These are phyloP conservation scores for Cephonodes hylas DNA, from an alignment of 2,888 invertebrate species.

Conservation along the genomic window DNA sequence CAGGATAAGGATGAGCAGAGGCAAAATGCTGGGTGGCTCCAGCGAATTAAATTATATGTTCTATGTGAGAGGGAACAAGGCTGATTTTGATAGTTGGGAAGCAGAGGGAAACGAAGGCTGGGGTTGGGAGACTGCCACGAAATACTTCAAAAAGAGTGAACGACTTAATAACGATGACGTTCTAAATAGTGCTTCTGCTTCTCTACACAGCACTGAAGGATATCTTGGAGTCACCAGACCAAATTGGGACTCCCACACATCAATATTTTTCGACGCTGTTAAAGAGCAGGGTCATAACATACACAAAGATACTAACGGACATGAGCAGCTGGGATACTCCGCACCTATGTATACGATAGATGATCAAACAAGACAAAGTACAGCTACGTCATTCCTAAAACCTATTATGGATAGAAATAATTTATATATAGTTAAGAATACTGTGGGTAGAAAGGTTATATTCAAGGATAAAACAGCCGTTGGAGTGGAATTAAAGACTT, in stretches of 20 bases:
- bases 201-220: conserved; percentile 43
- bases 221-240: conserved; percentile 47
- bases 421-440: conserved; percentile 44
- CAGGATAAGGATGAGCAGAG: conserved; percentile 73
- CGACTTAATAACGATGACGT: conserved; percentile 29
- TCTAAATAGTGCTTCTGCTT: conserved; percentile 45
- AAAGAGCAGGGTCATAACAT: conserved; percentile 42
- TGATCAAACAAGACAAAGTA: conserved; percentile 41
- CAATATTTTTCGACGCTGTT: conserved; percentile 53
- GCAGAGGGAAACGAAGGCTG: conserved; percentile 78
- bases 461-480: conserved; percentile 36
- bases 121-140: conserved; percentile 44
- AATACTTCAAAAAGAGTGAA: conserved; percentile 56
- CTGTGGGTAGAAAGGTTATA: conserved; percentile 43
- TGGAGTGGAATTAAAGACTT: conserved; percentile 43
- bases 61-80: conserved; percentile 83
- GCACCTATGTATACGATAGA: conserved; percentile 36
- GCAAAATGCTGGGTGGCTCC: conserved; percentile 84
- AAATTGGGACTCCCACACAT: conserved; percentile 46
- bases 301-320: conserved; percentile 41
- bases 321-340: conserved; percentile 42
- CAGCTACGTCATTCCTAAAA: conserved; percentile 39
- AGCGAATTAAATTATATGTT: conserved; percentile 85
- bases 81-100: conserved; percentile 80
- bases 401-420: conserved; percentile 39